Evolutionary conservation across 2,888 invertebrate genomes (phyloP).

Genomic region (Steinernema scapterisci): DNA sequence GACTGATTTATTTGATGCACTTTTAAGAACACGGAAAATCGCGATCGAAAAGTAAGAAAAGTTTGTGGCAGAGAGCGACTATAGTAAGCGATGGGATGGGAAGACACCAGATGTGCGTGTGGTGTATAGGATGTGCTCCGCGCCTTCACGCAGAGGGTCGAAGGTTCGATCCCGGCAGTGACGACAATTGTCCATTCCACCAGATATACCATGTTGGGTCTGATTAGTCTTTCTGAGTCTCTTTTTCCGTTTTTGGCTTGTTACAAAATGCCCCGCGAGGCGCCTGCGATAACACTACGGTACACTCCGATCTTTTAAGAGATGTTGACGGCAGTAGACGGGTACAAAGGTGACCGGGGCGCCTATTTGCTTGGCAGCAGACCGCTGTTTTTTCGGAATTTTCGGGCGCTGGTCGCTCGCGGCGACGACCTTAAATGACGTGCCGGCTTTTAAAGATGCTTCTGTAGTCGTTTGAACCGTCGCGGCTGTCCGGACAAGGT

Average conservation of each 20-base stretch:
- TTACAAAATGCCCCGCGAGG: neutral
- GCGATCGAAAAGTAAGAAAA: no score
- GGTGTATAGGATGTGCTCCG: neutral
- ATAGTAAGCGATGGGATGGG: neutral
- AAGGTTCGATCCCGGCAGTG: constrained; percentile 6
- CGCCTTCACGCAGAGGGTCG: neutral
- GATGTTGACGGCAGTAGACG: neutral
- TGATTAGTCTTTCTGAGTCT: constrained; percentile 33
- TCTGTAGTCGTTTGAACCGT: neutral
- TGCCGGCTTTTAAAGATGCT: constrained; percentile 7
- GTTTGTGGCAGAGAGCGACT: no score
- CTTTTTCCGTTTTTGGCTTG: neutral
- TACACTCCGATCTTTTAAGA: neutral
- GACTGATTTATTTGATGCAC: no score
- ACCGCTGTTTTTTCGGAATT: constrained; percentile 4
- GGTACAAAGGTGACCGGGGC: constrained; percentile 8
- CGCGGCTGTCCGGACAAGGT: neutral
- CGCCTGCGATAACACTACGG: neutral
- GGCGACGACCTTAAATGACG: neutral
- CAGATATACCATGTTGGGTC: constrained; percentile 14
- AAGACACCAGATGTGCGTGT: neutral
- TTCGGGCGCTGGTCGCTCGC: neutral
- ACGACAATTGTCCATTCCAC: constrained; percentile 12
- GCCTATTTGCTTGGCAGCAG: constrained; percentile 11
- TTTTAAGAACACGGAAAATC: no score